phyloP scores from a whole-genome alignment of 2,113 vertebrate species.

The Campylorhamphus procurvoides region DNA sequence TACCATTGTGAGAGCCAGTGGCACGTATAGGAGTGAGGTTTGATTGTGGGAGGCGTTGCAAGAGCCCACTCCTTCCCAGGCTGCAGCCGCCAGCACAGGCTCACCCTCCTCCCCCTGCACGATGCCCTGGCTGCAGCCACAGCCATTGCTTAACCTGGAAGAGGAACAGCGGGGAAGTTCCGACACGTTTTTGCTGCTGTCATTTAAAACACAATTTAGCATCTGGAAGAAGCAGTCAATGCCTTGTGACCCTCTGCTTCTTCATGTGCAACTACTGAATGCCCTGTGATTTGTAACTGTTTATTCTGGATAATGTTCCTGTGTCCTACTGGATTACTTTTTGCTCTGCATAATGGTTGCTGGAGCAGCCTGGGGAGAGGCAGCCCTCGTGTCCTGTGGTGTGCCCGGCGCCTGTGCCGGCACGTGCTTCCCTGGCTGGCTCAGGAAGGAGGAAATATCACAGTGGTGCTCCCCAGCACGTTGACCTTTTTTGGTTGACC shows the following conservation, averaged over 20 bases:
- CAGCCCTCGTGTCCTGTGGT: rapidly evolving
- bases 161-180: neutral
- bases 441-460: rapidly evolving
- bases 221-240: neutral
- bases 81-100: rapidly evolving
- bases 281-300: neutral
- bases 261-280: neutral
- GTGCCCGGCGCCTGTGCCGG: neutral
- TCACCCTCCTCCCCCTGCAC: neutral
- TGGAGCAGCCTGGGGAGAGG: neutral
- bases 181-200: neutral
- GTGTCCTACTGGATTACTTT: neutral
- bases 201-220: neutral
- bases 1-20: rapidly evolving
- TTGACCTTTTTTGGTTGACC: neutral
- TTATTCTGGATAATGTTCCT: conserved; percentile 11
- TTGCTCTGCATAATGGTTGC: neutral
- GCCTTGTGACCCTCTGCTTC: rapidly evolving
- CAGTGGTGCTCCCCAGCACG: rapidly evolving
- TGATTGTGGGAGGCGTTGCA: neutral
- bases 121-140: rapidly evolving
- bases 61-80: rapidly evolving
- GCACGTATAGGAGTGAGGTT: neutral
- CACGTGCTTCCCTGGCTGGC: rapidly evolving
- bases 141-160: neutral